Base-by-base conservation (phyloP, 2,797 vertebrate genomes). In the Geotrypetes seraphini region DNA sequence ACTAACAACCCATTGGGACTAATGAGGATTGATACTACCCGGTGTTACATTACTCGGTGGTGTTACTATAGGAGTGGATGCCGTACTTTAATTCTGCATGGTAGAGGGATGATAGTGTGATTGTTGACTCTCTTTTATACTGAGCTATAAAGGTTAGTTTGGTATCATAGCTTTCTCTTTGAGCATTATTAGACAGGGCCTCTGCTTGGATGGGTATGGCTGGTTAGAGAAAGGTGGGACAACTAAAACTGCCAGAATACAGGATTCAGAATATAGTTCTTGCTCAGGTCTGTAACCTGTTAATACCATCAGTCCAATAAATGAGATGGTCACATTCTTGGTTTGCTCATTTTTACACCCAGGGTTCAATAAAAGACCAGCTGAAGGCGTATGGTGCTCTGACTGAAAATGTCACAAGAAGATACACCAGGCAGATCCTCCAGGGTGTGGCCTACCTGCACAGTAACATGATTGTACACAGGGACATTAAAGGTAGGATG, bases 401-500 rank as follows among this genome's bases (percentile, higher is more conserved):
- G 54, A 94, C 91, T 0, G 90, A 94, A 71, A 94, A 93, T 3
- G 91, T 94, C 60, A 94, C 90, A 2, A 73, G 86, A 47, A 82
- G 87, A 47, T 94, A 94, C 74, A 91, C 83, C 39, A 60, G 87
- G 38, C 91, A 94, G 67, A 94, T 94, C 62, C 83, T 94, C 45
- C 87, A 93, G 59, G 91, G 91, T 16, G 90, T 94, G 24, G 85
- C 84, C 57, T 94, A 92, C 75, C 74, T 94, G 28, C 91, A 94
- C 71, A 86, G 86, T 80, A 94, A 93, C 71, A 94, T 94, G 90
- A 94, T 94, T 65, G 91, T 94, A 49, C 91, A 94, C 75, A 60
- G 91, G 48, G 91, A 94, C 72, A 91, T 94, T 53, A 94, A 94
- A 87, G 91, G 91, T 92, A 47, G 57, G 58, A n/a, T 19, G 25